Percentiles rank a stretch among this genome's conserved stretches.
Conservation (phyloP, 2,113 vertebrate genomes). For the Naja naja region DNA sequence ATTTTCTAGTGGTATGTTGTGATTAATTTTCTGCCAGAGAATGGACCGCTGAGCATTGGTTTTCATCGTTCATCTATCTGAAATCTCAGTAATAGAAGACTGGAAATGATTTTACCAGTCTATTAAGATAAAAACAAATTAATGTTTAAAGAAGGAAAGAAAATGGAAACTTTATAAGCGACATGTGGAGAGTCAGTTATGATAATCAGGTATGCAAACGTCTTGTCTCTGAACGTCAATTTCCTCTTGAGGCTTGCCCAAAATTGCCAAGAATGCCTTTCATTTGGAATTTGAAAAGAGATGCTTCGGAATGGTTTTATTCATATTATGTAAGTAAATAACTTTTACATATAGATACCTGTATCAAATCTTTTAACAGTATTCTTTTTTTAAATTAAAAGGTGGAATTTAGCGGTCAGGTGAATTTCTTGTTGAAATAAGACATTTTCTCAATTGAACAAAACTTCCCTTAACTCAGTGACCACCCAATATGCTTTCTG, state of each 20-base stretch:
- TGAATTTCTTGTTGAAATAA: constrained; percentile 24
- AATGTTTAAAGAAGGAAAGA: neutral
- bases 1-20: neutral
- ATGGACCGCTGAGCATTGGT: neutral
- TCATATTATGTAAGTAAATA: neutral
- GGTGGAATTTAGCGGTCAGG: neutral
- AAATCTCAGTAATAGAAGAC: neutral
- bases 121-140: neutral
- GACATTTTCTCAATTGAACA: neutral
- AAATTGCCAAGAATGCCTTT: neutral
- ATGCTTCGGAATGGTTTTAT: neutral
- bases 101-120: neutral
- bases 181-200: neutral
- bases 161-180: neutral
- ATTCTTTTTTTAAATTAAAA: neutral
- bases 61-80: constrained; percentile 12
- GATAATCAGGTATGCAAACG: neutral
- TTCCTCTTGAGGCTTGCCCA: neutral
- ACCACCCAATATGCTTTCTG: neutral
- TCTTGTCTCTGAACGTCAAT: neutral
- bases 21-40: neutral
- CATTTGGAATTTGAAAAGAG: neutral
- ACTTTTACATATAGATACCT: neutral
- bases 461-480: constrained; percentile 23
- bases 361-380: neutral